Base-by-base conservation (phyloP, 2,888 invertebrate genomes). In the Drosophila aldrichi region DNA sequence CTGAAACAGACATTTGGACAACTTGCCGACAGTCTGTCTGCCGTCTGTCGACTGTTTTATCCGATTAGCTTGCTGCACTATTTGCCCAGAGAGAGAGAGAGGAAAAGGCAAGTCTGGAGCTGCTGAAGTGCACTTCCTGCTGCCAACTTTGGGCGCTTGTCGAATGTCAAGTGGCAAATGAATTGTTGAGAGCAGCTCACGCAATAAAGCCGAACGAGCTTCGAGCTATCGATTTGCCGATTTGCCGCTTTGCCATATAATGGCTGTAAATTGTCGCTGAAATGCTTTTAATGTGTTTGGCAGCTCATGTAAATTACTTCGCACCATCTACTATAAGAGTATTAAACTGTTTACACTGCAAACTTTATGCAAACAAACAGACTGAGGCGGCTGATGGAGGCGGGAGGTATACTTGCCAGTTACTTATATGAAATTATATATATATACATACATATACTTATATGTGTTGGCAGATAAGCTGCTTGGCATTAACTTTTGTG, bases 191-290 rank as follows among this genome's bases (percentile, higher is more conserved):
- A 67, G 38, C 48, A 29, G 51, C 61, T 63, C 32, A 49, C 49
- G 7, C 55, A 46, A n/a, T 14, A 16, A 36, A 66, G 61, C 57
- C 59, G 34, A 63, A 51, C 46, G 40, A 12, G 48, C 36, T 38
- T 44, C 67, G 52, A 52, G 59, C 61, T 81, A 77, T 87, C 71
- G 87, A 87, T 87, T 87, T 77, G 57, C 63, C 71, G 87, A 87
- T 87, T 87, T 77, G 57, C 63, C 51, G 65, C 25, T 55, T 14
- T 20, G 18, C 16, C 9, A n/a, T 22, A 55, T 88, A 83, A 83
- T 82, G 85, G 68, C 68, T 54, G 56, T 40, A 71, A 88, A 70
- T 84, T 73, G 73, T 69, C 75, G 73, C 55, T 78, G 69, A 71
- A 89, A 84, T 74, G 68, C 60, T 77, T 72, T 67, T 83, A 81